Evolutionary conservation across 2,113 vertebrate genomes (phyloP), one percentile per base, ranked within the genome.

Genomic region (Nycticorax nycticorax): DNA sequence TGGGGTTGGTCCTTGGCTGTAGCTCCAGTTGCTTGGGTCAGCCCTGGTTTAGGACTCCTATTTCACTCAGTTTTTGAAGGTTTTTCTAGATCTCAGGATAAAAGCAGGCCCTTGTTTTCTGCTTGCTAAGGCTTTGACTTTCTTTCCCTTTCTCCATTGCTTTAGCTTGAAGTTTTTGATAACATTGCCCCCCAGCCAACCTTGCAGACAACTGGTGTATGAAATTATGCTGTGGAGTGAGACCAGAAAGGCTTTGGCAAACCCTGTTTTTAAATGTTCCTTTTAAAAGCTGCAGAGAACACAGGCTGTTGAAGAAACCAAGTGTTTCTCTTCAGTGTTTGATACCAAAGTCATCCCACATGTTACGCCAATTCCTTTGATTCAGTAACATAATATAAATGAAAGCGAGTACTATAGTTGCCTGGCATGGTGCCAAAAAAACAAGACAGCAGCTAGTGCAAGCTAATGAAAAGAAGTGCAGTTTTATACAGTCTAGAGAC

Each of bases 161-260:
- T n/a, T 84, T 57, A 71, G 8, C n/a, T 28, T 78, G 37, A 88
- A 50, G 16, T 69, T 89, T 74, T 45, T 41, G 55, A 55, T 30
- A 71, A 32, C 0, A 2, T 5, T 89, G 3, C 1, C 14, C 10
- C 27, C 16, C 8, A 9, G 12, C 4, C 14, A 76, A 21, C 37
- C 16, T 50, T 57, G 33, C 39, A 68, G 83, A 48, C 8, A 73
- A 84, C 76, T 5, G 11, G 11, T 32, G 4, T 35, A 27, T 69
- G n/a, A 79, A 68, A 63, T 80, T 37, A 50, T n/a, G 39, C 27
- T 2, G 1, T 22, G 39, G 52, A 63, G 10, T 9, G 47, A 75
- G 32, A 63, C 12, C 20, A 55, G 69, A 91, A 55, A 47, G 33
- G 19, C 39, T 94, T 82, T 79, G 52, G 68, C 33, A 59, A 91